Evolutionary conservation across 2,797 vertebrate species (phyloP).

Genomic region (Sebastes matsubarae): DNA sequence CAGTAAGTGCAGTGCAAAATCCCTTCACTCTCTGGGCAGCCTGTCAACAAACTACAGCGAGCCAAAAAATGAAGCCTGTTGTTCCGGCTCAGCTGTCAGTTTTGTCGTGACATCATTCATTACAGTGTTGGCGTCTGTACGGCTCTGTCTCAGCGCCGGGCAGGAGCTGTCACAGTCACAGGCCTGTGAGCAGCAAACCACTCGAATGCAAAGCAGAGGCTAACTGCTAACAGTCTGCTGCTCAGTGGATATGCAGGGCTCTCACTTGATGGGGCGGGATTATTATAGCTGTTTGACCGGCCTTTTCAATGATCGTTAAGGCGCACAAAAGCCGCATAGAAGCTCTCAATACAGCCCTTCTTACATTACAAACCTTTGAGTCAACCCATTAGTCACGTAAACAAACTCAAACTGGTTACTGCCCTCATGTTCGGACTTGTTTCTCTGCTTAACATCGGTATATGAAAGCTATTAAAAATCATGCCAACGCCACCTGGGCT

Average conservation of each 20-base stretch:
- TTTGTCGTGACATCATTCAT: constrained; percentile 68
- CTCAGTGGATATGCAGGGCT: constrained; percentile 3
- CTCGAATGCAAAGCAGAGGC: constrained; percentile 29
- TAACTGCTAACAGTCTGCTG: constrained; percentile 17
- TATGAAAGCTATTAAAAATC: neutral
- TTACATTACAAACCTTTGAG: constrained; percentile 10
- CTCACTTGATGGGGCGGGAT: constrained; percentile 11
- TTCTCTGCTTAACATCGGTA: constrained; percentile 1
- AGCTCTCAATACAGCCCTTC: neutral
- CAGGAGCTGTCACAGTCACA: constrained; percentile 18
- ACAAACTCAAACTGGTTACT: constrained; percentile 33
- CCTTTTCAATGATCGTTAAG: constrained; percentile 2
- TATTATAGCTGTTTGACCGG: neutral
- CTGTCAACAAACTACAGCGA: constrained; percentile 51
- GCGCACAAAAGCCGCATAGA: constrained; percentile 5
- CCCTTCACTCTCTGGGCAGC: constrained; percentile 51
- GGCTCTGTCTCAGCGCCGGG: constrained; percentile 32
- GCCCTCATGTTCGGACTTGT: constrained; percentile 40
- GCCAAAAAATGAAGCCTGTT: constrained; percentile 62
- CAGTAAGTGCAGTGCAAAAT: constrained; percentile 50
- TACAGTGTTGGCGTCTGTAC: constrained; percentile 49
- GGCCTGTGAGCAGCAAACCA: constrained; percentile 13
- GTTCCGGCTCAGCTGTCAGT: constrained; percentile 61
- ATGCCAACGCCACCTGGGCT: neutral
- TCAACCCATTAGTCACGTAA: constrained; percentile 30